Conservation (phyloP, 2,113 vertebrate genomes). For the Pristiophorus japonicus region DNA sequence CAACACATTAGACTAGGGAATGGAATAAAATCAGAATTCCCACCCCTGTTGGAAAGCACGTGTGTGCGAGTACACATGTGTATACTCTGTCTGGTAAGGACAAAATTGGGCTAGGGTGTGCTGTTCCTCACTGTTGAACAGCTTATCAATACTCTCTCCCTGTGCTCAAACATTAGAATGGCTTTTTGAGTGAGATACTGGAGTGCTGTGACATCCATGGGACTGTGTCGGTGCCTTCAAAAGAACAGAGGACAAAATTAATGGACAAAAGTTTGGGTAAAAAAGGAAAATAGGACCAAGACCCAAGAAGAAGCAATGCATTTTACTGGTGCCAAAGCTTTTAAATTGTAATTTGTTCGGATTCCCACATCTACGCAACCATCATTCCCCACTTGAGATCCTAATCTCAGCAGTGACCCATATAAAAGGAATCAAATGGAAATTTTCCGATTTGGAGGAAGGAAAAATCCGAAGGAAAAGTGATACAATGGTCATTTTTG, state of each 20-base stretch:
- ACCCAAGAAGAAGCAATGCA: neutral
- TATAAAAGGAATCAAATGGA: neutral
- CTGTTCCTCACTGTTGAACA: neutral
- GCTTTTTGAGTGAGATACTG: neutral
- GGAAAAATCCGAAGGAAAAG: neutral
- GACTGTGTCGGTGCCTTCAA: neutral
- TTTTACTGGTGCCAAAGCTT: neutral
- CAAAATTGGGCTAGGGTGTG: neutral
- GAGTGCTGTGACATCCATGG: neutral
- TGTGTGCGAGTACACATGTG: neutral
- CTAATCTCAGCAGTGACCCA: neutral
- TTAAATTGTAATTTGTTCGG: neutral
- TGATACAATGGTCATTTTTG: neutral
- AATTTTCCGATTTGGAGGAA: neutral
- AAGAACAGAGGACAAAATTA: neutral
- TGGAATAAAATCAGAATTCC: too few species aligned
- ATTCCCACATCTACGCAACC: neutral
- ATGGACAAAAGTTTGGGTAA: neutral
- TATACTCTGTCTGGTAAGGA: too few species aligned
- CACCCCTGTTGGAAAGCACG: too few species aligned
- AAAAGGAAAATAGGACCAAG: neutral
- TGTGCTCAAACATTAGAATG: neutral
- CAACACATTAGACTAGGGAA: neutral
- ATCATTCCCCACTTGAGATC: neutral
- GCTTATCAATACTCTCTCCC: neutral